Evolutionary conservation across 2,797 vertebrate genomes (phyloP).

Genomic region (Protonibea diacanthus): DNA sequence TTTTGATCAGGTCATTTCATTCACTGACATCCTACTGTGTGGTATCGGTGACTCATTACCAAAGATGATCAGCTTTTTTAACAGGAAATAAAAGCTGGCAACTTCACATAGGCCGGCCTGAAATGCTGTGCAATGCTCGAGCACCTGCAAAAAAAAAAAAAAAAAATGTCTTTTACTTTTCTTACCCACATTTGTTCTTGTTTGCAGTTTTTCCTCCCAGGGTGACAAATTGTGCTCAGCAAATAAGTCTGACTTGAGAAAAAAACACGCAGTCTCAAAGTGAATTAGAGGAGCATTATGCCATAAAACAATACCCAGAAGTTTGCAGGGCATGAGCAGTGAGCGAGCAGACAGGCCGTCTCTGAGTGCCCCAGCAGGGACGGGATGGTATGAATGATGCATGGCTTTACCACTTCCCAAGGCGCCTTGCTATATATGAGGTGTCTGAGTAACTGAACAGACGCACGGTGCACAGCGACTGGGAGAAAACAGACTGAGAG

Average conservation of each 20-base stretch:
- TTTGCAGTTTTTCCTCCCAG: slow-evolving; percentile 32
- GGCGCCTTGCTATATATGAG: slow-evolving; percentile 33
- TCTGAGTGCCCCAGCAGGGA: slow-evolving; percentile 48
- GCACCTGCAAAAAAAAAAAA: slow-evolving; percentile 1
- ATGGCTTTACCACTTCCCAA: slow-evolving; percentile 48
- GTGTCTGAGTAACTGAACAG: slow-evolving; percentile 53
- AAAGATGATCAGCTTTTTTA: slow-evolving; percentile 31
- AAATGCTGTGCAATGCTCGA: slow-evolving; percentile 22
- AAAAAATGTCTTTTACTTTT: slow-evolving; percentile 1
- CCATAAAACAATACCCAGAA: slow-evolving; percentile 60
- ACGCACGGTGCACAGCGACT: slow-evolving; percentile 23
- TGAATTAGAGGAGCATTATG: slow-evolving; percentile 47
- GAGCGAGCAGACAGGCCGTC: slow-evolving; percentile 45
- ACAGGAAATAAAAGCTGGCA: slow-evolving; percentile 41
- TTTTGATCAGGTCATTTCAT: slow-evolving; percentile 56
- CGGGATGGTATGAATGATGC: slow-evolving; percentile 60
- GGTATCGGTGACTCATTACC: slow-evolving; percentile 52
- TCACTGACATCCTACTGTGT: slow-evolving; percentile 42
- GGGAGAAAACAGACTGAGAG: slow-evolving; percentile 34
- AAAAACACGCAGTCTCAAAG: slow-evolving; percentile 21
- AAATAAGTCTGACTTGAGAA: slow-evolving; percentile 38
- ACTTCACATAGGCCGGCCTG: not conserved
- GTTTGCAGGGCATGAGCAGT: slow-evolving; percentile 41
- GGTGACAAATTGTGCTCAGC: slow-evolving; percentile 38
- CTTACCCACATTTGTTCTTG: slow-evolving; percentile 36